Conservation (phyloP, 2,888 invertebrate genomes). For the Drosophila colorata region DNA sequence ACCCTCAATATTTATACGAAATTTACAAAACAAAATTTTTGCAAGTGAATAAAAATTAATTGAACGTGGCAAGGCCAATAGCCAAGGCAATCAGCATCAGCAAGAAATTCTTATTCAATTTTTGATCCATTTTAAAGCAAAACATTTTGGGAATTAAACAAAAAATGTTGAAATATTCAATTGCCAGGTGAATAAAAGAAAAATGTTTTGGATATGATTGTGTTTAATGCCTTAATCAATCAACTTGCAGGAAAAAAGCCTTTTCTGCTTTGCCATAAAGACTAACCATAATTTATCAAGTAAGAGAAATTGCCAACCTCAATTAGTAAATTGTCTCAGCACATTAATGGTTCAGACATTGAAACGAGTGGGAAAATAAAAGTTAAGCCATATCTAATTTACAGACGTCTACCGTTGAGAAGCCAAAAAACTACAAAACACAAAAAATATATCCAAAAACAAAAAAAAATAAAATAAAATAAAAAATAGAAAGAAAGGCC, state of each 20-base stretch:
- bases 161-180: too few species aligned
- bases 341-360: constrained; percentile 1
- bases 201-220: too few species aligned
- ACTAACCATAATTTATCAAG: background rate
- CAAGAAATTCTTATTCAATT: too few species aligned
- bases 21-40: background rate
- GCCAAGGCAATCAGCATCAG: too few species aligned
- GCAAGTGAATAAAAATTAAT: background rate
- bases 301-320: background rate
- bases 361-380: constrained; percentile 5
- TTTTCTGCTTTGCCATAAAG: too few species aligned
- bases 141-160: too few species aligned
- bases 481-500: constrained; percentile 43
- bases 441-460: constrained; percentile 1
- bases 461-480: constrained; percentile 13
- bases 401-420: constrained; percentile 11
- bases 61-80: background rate
- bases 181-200: too few species aligned
- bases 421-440: constrained; percentile 43
- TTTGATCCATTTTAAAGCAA: too few species aligned
- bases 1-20: background rate
- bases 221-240: too few species aligned
- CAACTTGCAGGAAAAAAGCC: too few species aligned
- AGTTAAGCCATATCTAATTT: constrained; percentile 32
- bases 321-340: constrained; percentile 8